Conservation (phyloP, 2,888 invertebrate genomes). For the Micropterix aruncella region DNA sequence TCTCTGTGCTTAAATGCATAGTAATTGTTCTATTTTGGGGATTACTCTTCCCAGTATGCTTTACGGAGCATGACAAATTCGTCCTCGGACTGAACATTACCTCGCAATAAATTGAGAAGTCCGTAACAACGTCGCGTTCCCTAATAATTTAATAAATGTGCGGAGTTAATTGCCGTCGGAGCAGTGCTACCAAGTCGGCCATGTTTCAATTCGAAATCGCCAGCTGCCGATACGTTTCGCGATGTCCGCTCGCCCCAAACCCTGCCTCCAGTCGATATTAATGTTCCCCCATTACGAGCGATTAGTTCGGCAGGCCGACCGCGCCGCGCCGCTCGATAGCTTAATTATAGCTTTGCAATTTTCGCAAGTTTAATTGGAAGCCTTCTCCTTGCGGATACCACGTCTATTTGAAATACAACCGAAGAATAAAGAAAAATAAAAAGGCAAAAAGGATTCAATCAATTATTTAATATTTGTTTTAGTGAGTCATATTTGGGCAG, state of each 20-base stretch:
- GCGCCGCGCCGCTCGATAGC: neutral
- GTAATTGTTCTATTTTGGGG: too few species aligned
- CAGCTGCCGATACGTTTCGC: slow-evolving; percentile 15
- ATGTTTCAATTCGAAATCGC: slow-evolving; percentile 10
- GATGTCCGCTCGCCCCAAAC: slow-evolving; percentile 11
- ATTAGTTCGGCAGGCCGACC: slow-evolving; percentile 18
- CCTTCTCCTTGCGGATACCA: neutral
- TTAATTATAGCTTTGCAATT: neutral
- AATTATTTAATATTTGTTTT: too few species aligned
- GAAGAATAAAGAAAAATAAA: too few species aligned
- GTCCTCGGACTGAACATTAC: too few species aligned
- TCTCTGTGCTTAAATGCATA: too few species aligned
- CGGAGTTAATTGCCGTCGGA: neutral
- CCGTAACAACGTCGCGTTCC: too few species aligned
- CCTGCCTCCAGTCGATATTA: slow-evolving; percentile 17
- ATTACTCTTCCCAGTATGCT: too few species aligned
- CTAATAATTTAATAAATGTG: neutral
- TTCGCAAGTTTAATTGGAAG: neutral
- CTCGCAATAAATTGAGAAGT: too few species aligned
- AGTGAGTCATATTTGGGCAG: too few species aligned
- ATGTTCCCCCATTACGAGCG: slow-evolving; percentile 22
- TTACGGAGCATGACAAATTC: too few species aligned
- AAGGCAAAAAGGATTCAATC: too few species aligned
- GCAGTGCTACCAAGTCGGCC: neutral
- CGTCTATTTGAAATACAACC: too few species aligned